Conservation (phyloP, 2,113 vertebrate genomes). For the Hassar affinis region DNA sequence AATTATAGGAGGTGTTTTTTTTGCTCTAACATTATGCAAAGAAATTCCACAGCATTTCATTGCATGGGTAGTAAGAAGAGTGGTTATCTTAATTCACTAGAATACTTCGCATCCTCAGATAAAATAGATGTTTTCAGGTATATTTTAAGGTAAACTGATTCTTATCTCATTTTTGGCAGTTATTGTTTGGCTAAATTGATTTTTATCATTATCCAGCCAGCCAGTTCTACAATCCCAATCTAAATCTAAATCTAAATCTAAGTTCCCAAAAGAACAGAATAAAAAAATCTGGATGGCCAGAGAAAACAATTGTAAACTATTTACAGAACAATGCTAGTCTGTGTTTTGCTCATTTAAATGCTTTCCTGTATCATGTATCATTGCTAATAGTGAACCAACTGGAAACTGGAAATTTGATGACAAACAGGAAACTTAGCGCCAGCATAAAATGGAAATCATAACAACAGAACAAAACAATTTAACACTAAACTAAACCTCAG, state of each 20-base stretch:
- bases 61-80: background rate
- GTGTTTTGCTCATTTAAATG: background rate
- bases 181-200: background rate
- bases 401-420: too few relatives aligned
- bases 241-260: background rate
- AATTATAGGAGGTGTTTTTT: background rate
- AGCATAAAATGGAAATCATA: background rate
- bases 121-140: too few relatives aligned
- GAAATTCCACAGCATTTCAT: background rate
- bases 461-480: background rate
- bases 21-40: background rate
- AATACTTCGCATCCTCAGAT: background rate
- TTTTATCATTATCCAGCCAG: background rate
- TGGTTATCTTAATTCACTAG: background rate
- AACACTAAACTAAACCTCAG: background rate
- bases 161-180: background rate
- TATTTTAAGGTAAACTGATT: background rate
- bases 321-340: background rate
- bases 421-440: background rate
- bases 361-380: background rate
- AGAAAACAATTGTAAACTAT: background rate
- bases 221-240: too few relatives aligned
- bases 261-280: background rate
- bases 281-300: background rate
- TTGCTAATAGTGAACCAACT: background rate